Evolutionary conservation across 2,888 invertebrate species (phyloP), one percentile per base, ranked within the genome.

Genomic region (Nudaria mundana): DNA sequence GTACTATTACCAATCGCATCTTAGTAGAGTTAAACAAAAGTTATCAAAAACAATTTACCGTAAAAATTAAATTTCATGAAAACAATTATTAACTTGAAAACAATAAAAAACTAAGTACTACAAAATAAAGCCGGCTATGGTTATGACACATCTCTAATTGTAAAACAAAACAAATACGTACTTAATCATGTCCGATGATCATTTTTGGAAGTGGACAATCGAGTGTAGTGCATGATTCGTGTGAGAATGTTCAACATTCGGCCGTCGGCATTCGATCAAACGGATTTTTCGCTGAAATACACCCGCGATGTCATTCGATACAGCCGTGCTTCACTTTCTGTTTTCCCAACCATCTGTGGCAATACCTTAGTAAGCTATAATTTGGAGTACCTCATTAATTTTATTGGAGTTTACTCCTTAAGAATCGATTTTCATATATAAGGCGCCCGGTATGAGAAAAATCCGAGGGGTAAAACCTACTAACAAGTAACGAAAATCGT

Each of bases 201-300:
- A 55, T 75, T 83, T 85, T 84, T 70, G 76, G 76, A 71, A 76
- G 71, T 46, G 63, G 56, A 71, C 74, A 72, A 57, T 64, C 39
- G 51, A 55, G 43, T 60, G 58, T 64, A 58, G 63, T 55, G 59
- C 62, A 56, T 56, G 55, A 67, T 65, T 74, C 87, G 87, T 87
- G 87, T 81, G 79, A 70, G 83, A 84, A 87, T 87, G 82, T 72
- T 66, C 73, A 85, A 86, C 86, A 84, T 56, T 64, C 52, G 56
- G 44, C 70, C 69, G 83, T 64, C 86, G 86, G 86, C 76, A 48
- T 58, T 52, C 60, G 58, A 62, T 83, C 84, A 86, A 87, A 84
- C 65, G 64, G 68, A 68, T 69, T 61, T 71, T 84, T 82, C 84
- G 73, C 72, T 80, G 86, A 82, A 86, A 66, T 61, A 54, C 55